phyloP scores from a whole-genome alignment of 2,888 invertebrate species.

The Oscheius sp. region DNA sequence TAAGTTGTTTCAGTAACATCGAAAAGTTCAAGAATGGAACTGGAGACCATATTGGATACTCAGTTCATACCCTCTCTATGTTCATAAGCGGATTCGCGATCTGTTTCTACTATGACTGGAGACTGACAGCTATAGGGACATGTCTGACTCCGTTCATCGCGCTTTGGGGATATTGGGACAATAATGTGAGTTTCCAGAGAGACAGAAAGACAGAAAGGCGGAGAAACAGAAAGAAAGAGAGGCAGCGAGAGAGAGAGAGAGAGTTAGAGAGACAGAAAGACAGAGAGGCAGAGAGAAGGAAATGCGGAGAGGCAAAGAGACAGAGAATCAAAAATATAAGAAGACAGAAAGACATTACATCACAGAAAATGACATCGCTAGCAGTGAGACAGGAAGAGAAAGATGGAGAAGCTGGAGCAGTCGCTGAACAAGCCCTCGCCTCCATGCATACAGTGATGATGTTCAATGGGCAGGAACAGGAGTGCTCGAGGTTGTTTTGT shows the following conservation, averaged over 20 bases:
- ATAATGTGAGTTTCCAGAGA: neutral
- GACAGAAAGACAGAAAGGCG: too few species aligned
- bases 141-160: constrained; percentile 70
- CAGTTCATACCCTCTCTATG: constrained; percentile 52
- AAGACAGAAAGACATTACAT: too few species aligned
- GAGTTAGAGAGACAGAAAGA: too few species aligned
- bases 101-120: constrained; percentile 63
- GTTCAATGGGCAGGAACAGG: constrained; percentile 34
- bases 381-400: constrained; percentile 37
- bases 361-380: constrained; percentile 20
- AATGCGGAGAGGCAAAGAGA: too few species aligned
- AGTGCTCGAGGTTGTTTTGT: constrained; percentile 46
- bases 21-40: constrained; percentile 67
- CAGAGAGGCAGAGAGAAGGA: too few species aligned
- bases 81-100: constrained; percentile 44
- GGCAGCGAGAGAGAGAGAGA: too few species aligned
- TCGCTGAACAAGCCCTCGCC: constrained; percentile 19
- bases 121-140: constrained; percentile 69
- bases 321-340: too few species aligned
- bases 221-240: too few species aligned
- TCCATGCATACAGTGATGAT: constrained; percentile 21
- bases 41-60: constrained; percentile 65
- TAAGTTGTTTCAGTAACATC: constrained; percentile 57
- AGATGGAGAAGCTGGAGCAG: constrained; percentile 12
- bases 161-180: constrained; percentile 45